Evolutionary conservation across 1,140 invertebrate genomes (phyloP).

Genomic region (Microplitis mediator): DNA sequence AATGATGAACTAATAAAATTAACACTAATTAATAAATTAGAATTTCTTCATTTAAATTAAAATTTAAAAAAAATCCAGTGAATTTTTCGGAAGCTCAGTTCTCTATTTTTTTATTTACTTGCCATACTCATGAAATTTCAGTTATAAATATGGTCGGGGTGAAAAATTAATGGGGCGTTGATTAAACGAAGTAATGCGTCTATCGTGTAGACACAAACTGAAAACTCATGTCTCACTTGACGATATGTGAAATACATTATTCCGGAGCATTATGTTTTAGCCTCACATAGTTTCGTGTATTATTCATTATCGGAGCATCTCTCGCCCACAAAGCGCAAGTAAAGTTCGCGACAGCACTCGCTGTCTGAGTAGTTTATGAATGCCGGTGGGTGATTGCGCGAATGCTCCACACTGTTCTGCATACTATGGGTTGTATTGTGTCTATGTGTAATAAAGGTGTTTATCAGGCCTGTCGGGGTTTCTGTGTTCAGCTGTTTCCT

Average conservation of each 20-base stretch:
- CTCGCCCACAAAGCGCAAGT: constrained; percentile 18
- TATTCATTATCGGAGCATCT: constrained; percentile 38
- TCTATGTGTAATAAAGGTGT: constrained; percentile 21
- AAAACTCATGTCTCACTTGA: neutral
- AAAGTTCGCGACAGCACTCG: constrained; percentile 40
- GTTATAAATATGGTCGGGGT: no score
- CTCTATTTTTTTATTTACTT: no score
- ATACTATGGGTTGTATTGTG: no score
- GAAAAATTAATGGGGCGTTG: no score
- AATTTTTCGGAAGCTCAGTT: no score
- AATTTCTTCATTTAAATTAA: no score
- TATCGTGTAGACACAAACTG: neutral
- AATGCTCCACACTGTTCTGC: neutral
- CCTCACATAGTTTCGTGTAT: constrained; percentile 22
- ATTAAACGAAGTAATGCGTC: no score
- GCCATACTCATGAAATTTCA: no score
- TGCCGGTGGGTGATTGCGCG: constrained; percentile 38
- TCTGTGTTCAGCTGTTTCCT: constrained; percentile 11
- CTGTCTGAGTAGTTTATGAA: constrained; percentile 47
- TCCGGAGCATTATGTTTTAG: neutral
- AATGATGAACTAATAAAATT: no score
- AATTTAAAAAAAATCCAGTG: no score
- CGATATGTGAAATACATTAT: constrained; percentile 1
- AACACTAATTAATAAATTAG: no score
- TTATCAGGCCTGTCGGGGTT: constrained; percentile 35